Base-by-base conservation (phyloP, 2,888 invertebrate genomes). In the Cheilosia vulpina region DNA sequence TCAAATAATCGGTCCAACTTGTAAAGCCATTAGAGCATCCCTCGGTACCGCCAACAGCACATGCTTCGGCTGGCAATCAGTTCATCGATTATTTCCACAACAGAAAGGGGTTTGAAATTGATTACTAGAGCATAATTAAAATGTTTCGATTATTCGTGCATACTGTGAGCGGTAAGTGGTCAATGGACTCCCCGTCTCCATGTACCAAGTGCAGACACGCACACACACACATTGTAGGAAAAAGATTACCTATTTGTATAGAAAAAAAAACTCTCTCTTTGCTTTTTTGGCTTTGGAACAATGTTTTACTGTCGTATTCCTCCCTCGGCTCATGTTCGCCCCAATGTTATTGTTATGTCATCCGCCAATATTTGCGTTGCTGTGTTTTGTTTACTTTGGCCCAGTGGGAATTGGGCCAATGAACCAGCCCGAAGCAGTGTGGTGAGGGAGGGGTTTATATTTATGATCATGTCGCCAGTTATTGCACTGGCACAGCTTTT, bases 61-160 rank as follows among this genome's bases (percentile, higher is more conserved):
- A 85, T 85, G 85, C 58, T 85, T 81, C 72, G 72, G 17, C 85
- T 72, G 72, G 77, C 81, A 85, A 80, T 77, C 85, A 81, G 85
- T 85, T 81, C 85, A 77, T 85, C 85, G 85, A 85, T 85, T 85
- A 85, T 85, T 81, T 71, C 76, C 85, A n/a, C 66, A 71, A 72
- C 76, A 38, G 19, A 85, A 63, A 72, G 62, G 80, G 76, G 62
- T 80, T 85, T 78, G 82, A 87, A 87, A 87, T 87, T 87, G 87
- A 87, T 87, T 82, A 87, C 87, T 87, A 60, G 87, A 87, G 87
- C 87, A 82, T 87, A 87, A 87, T 87, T 87, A 87, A 87, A 87
- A 87, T 82, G 87, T 82, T 87, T 87, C 87, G 82, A 87, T 82
- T 87, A 85, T 81, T 85, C 85, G 81, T 77, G 85, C 85, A 81